phyloP scores from a whole-genome alignment of 1,140 invertebrate species.

The Leucophenga varia region DNA sequence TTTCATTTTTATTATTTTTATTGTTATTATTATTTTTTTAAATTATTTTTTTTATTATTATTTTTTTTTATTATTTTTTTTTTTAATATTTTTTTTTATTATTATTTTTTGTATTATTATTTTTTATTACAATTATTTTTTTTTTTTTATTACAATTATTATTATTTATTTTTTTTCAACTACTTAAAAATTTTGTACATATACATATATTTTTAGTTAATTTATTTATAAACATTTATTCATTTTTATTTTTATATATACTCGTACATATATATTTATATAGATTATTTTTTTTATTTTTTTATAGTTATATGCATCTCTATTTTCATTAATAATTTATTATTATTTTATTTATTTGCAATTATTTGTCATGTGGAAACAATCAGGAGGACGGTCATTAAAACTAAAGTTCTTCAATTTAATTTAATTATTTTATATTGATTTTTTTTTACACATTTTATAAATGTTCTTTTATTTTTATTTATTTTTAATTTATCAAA shows the following conservation, averaged over 20 bases:
- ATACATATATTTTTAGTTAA: not conserved
- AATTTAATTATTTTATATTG: constrained; percentile 3
- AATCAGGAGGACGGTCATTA: constrained; percentile 48
- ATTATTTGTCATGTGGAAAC: constrained; percentile 55
- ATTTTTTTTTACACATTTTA: constrained; percentile 15
- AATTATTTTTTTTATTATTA: no score
- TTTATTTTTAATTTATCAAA: constrained; percentile 2
- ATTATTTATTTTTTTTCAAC: no score
- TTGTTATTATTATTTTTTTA: no score
- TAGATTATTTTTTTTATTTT: constrained; percentile 10
- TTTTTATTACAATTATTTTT: not conserved
- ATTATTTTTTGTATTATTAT: not conserved
- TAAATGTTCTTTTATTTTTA: constrained; percentile 12
- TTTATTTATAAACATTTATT: no score
- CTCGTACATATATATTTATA: not conserved
- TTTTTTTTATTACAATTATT: not conserved
- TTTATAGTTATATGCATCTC: not conserved
- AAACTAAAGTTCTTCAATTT: constrained; percentile 15
- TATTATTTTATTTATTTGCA: constrained; percentile 9
- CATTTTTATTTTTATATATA: no score
- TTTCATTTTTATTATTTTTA: no score
- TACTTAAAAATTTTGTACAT: no score
- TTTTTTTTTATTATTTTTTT: not conserved
- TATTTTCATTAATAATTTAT: no score
- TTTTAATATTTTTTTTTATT: not conserved